Evolutionary conservation across 2,888 invertebrate genomes (phyloP).

Genomic region (Eremobia ochroleuca): DNA sequence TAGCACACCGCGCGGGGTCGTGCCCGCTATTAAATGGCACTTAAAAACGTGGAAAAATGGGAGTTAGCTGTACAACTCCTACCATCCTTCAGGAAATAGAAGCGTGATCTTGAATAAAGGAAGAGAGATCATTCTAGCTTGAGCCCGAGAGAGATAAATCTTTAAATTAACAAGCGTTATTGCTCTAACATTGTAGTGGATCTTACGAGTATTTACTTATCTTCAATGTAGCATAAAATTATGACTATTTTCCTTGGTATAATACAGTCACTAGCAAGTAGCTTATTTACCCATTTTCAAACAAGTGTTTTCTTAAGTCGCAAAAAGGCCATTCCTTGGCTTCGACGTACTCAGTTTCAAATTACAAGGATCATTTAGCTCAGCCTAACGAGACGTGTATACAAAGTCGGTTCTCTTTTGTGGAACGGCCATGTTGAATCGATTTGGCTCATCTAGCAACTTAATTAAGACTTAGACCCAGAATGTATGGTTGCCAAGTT

Average conservation of each 20-base stretch:
- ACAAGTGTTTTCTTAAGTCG: background rate
- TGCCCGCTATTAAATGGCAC: too few relatives aligned
- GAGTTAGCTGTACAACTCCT: too few relatives aligned
- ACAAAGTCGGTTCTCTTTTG: constrained; percentile 30
- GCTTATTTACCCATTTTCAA: background rate
- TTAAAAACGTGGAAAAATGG: background rate
- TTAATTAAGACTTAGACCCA: constrained; percentile 43
- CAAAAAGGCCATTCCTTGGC: constrained; percentile 9
- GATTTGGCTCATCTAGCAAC: constrained; percentile 52
- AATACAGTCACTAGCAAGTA: background rate
- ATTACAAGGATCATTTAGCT: constrained; percentile 57
- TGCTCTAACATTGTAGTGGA: background rate
- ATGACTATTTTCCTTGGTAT: background rate
- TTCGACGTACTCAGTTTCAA: constrained; percentile 18
- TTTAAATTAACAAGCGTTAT: background rate
- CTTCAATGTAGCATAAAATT: too few relatives aligned
- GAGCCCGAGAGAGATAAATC: background rate
- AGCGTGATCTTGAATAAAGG: too few relatives aligned
- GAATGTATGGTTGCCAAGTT: constrained; percentile 38
- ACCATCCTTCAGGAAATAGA: too few relatives aligned
- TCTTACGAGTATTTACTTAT: too few relatives aligned
- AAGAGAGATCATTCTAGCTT: background rate
- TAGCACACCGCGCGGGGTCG: too few relatives aligned
- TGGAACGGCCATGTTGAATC: constrained; percentile 34
- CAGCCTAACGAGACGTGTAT: constrained; percentile 35